Conservation (phyloP, 2,888 invertebrate genomes). For the Trachelus stipa region DNA sequence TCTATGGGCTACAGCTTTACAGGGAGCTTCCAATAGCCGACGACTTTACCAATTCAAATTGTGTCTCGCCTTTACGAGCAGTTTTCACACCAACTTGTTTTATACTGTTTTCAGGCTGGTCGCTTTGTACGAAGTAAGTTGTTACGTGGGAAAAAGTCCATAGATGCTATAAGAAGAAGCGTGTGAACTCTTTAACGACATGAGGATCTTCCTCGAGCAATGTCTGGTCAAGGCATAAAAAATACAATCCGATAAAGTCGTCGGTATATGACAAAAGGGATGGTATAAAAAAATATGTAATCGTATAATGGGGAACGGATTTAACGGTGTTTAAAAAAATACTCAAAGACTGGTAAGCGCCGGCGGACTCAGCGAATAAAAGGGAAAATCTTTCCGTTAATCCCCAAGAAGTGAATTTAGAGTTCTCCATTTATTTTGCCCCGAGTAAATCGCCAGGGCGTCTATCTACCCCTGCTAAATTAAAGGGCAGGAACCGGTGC, state of each 20-base stretch:
- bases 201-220: not conserved
- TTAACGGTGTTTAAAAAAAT: too few species aligned
- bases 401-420: conserved; percentile 29
- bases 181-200: not conserved
- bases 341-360: too few species aligned
- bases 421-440: conserved; percentile 30
- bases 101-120: conserved; percentile 28
- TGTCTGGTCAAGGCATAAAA: too few species aligned
- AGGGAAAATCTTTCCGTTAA: not conserved
- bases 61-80: conserved; percentile 48
- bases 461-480: conserved; percentile 9
- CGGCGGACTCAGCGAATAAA: too few species aligned
- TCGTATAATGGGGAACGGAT: too few species aligned
- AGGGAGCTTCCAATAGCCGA: conserved; percentile 48
- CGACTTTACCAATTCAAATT: conserved; percentile 50
- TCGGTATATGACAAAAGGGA: too few species aligned
- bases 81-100: conserved; percentile 45
- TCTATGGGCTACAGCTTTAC: conserved; percentile 39
- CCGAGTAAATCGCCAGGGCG: conserved; percentile 25
- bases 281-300: too few species aligned
- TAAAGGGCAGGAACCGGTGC: conserved; percentile 12
- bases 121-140: conserved; percentile 7
- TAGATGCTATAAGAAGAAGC: not conserved
- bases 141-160: not conserved
- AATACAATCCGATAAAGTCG: too few species aligned